Evolutionary conservation across 64 coral and sea anemone genomes (phyloP).

Genomic region (Orbicella faveolata): DNA sequence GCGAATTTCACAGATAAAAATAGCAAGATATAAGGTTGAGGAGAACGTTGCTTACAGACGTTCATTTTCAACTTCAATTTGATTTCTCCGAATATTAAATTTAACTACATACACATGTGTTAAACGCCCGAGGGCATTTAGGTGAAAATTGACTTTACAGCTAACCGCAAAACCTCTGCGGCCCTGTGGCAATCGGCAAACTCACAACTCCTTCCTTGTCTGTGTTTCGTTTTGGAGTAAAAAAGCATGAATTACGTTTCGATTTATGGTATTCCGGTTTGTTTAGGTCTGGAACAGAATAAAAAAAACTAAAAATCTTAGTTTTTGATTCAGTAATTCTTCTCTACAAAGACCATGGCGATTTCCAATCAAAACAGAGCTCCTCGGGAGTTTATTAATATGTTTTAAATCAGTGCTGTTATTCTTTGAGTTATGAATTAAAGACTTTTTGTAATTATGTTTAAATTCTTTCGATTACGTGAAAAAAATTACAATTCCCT

Average conservation of each 20-base stretch:
- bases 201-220: background rate
- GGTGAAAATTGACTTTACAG: background rate
- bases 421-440: background rate
- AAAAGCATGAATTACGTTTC: background rate
- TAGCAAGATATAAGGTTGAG: background rate
- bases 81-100: background rate
- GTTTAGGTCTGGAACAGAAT: background rate
- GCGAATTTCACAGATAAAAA: background rate
- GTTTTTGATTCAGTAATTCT: background rate
- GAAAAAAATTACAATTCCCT: background rate
- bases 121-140: background rate
- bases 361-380: background rate
- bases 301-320: background rate
- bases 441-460: background rate
- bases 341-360: background rate
- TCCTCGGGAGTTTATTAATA: background rate
- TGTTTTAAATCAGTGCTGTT: background rate
- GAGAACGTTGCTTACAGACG: background rate
- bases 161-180: background rate
- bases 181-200: background rate
- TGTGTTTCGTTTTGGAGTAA: background rate
- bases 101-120: background rate
- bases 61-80: background rate
- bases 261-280: background rate
- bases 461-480: background rate